Conservation (phyloP, 2,797 vertebrate species). For the Mormyrus hasselquistii region DNA sequence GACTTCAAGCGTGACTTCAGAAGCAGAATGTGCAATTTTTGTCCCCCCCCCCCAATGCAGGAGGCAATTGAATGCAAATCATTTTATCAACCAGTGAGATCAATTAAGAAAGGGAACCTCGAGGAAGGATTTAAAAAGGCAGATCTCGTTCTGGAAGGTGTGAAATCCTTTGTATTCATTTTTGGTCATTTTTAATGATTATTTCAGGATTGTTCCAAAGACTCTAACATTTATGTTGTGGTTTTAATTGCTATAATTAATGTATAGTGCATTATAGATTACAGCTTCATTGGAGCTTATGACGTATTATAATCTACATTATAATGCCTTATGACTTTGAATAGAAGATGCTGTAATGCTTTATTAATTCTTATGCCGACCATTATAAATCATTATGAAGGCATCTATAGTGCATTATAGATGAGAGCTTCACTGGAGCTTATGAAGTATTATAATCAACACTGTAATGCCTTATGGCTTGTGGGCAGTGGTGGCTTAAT, state of each 20-base stretch:
- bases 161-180: background rate
- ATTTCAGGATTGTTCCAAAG: background rate
- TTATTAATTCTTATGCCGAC: background rate
- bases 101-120: conserved; percentile 76
- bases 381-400: background rate
- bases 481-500: background rate
- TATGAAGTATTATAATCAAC: too few species aligned
- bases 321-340: background rate
- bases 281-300: background rate
- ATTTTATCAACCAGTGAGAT: conserved; percentile 68
- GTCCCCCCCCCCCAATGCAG: conserved; percentile 53
- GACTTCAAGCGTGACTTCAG: background rate
- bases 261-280: background rate
- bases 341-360: background rate
- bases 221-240: background rate
- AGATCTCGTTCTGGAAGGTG: conserved; percentile 82
- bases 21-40: background rate
- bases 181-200: background rate
- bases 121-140: conserved; percentile 79
- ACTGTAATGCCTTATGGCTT: background rate
- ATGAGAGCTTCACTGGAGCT: background rate
- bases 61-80: conserved; percentile 82
- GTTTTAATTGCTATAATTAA: background rate
- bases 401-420: background rate
- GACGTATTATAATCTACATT: background rate